Evolutionary conservation across 2,113 vertebrate genomes (phyloP), one percentile per base, ranked within the genome.

Genomic region (Trachemys scripta): DNA sequence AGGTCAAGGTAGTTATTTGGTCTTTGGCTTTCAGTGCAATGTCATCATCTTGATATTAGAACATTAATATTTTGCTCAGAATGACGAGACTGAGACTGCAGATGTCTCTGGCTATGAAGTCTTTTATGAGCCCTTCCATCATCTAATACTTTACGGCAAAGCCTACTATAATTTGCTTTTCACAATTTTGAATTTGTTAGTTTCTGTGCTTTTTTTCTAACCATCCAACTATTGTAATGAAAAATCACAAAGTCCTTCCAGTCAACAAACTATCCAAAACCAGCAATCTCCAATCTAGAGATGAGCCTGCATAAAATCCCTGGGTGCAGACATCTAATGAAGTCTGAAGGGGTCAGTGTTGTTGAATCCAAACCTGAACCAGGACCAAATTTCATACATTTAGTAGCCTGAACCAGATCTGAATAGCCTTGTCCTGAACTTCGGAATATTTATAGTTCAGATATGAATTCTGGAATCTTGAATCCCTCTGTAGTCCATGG

Each of bases 1-100:
- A 35, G 59, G 14, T 65, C 82, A 95, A 56, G n/a, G 45, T 53
- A 95, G 93, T 96, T 95, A 80, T 72, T 94, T 84, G 72, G 59
- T 35, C 31, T 65, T 17, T 65, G 31, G 88, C 90, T 83, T 54
- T 47, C 88, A 93, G 29, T 12, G 80, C 65, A 42, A 88, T 92
- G 53, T 84, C 94, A 95, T 90, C 56, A 54, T 83, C 19, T 88
- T 86, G 83, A 80, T 96, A 72, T 82, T 82, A 65, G 56, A 84
- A 65, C 49, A 1, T 3, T 22, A 24, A 9, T 95, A 5, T 87
- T 93, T 89, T 38, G 25, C 45, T 84, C 51, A 3, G 6, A 27
- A 35, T 42, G 22, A 80, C 31, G 16, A 59, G 31, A 85, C 51
- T 90, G 88, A n/a, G 79, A 88, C 9, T 11, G 69, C 35, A 88